These are phyloP conservation scores for Paradisaea rubra DNA, from an alignment of 2,113 vertebrate species.

Conservation along the genomic window DNA sequence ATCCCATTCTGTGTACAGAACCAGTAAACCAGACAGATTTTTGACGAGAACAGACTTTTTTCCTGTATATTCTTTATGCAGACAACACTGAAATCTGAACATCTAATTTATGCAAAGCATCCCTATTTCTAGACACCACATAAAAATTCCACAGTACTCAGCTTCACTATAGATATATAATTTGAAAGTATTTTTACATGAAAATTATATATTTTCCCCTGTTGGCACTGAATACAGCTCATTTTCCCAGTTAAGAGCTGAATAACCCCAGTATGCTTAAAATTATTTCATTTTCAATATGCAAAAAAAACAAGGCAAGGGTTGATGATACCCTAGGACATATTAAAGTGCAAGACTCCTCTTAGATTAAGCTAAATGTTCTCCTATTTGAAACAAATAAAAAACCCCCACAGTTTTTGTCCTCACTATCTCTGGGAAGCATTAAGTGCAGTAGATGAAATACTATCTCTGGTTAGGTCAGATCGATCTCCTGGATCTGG, in stretches of 20 bases:
- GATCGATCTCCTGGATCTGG: background rate
- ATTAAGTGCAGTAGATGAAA: background rate
- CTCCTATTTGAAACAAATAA: background rate
- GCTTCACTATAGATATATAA: constrained; percentile 35
- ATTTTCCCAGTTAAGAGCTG: constrained; percentile 25
- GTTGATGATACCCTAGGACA: background rate
- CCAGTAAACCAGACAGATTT: background rate
- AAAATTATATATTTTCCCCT: constrained; percentile 54
- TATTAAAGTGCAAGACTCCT: background rate
- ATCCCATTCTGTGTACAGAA: background rate
- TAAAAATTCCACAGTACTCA: constrained; percentile 22
- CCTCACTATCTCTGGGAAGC: background rate
- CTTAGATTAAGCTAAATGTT: background rate
- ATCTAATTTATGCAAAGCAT: constrained; percentile 25
- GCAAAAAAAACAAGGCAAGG: background rate
- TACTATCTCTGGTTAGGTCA: background rate
- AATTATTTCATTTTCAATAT: background rate
- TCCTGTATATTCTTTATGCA: background rate
- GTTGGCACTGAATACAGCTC: constrained; percentile 3
- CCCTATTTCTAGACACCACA: constrained; percentile 16
- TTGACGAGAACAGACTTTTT: background rate
- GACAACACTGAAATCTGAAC: constrained; percentile 27
- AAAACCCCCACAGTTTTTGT: background rate
- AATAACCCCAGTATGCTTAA: background rate
- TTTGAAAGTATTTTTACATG: constrained; percentile 67